Evolutionary conservation across 2,113 vertebrate genomes (phyloP), one percentile per base, ranked within the genome.

Genomic region (Mesitornis unicolor): DNA sequence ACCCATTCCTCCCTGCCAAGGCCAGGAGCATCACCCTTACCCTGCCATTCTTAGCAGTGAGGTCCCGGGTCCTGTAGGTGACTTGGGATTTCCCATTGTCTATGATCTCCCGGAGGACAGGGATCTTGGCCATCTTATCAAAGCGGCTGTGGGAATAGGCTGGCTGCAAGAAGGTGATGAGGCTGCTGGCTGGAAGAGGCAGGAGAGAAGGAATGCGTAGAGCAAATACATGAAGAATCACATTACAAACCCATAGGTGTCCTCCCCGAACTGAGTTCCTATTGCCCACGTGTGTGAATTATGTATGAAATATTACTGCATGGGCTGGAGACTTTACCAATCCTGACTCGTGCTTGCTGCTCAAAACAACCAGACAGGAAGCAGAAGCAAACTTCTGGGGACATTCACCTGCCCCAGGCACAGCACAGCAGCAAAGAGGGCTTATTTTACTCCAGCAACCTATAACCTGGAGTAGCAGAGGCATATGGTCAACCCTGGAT

Each of bases 1-100:
- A 3, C 22, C 35, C 4, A 0, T 24, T 35, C 36, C 54, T 70
- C 54, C 36, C 33, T n/a, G 60, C 54, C 38, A 7, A 25, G 65
- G 54, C 24, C 16, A 25, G 6, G 26, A 54, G 6, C 51, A 13
- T 1, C 40, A 18, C 10, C 48, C 98, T 98, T 89, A 99, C 99
- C 98, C 98, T 99, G 95, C 98, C 98, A 9, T 98, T 98, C 84
- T 98, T 99, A 22, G 99, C 99, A 0, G 99, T 99, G 87, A 98
- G 97, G 71, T 99, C 99, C 29, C 98, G 98, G 1, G 99, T 98
- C 89, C 98, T 98, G 97, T 99, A 99, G 38, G 98, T 98, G 93
- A 99, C 99, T 88, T 99, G 99, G 9, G 99, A 98, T 75, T 98
- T 99, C 83, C 99, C 98, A 0, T 98, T 98, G 67, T 99, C 99